A percentile compares a stretch with the other conserved stretches of the same genome.
These are phyloP conservation scores for Pampusana beccarii DNA, from an alignment of 2,113 vertebrate genomes.

Conservation along the genomic window DNA sequence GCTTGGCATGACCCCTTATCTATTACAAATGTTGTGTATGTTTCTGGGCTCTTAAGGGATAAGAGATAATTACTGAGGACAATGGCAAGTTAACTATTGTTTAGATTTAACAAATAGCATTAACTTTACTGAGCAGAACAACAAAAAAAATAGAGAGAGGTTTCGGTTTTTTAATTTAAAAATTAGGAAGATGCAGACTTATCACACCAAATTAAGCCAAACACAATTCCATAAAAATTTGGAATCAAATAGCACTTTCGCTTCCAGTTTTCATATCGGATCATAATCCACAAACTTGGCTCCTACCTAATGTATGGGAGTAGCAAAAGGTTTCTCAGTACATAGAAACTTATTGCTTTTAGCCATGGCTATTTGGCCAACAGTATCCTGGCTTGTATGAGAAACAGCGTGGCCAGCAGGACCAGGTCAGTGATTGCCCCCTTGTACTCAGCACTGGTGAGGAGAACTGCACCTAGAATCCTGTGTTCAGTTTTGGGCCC, in stretches of 20 bases:
- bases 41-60: not conserved
- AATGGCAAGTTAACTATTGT: not conserved
- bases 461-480: too few species aligned
- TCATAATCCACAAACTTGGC: not conserved
- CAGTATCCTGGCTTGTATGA: too few species aligned
- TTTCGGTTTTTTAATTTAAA: not conserved
- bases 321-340: not conserved
- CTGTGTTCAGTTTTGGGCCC: too few species aligned
- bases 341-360: not conserved
- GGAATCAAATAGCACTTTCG: not conserved
- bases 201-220: not conserved
- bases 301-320: not conserved
- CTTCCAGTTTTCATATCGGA: not conserved
- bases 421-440: too few species aligned
- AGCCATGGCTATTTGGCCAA: not conserved
- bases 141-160: not conserved
- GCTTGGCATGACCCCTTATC: not conserved
- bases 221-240: not conserved
- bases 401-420: too few species aligned
- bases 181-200: not conserved
- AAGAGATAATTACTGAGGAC: not conserved
- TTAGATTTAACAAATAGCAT: not conserved
- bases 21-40: not conserved
- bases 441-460: too few species aligned
- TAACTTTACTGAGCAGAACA: not conserved